A percentile compares a stretch with the other conserved stretches of the same genome.
These are phyloP conservation scores for Conistra vaccinii DNA, from an alignment of 2,888 invertebrate species.

Conservation along the genomic window DNA sequence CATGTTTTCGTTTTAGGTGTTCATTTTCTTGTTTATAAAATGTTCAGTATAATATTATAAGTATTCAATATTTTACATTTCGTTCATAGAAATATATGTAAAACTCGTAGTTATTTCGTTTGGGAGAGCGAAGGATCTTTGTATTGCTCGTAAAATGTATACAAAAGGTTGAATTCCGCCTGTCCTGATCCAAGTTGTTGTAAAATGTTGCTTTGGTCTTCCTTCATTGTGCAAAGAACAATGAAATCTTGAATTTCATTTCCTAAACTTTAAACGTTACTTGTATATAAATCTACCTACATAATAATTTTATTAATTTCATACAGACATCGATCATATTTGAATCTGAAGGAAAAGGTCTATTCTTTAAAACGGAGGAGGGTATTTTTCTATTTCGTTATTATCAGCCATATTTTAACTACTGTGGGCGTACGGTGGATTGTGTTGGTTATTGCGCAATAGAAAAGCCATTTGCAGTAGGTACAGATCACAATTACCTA, in stretches of 20 bases:
- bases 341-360: neutral
- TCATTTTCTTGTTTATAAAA: neutral
- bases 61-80: neutral
- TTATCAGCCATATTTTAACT: too few species aligned
- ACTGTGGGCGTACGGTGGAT: too few species aligned
- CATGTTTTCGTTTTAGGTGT: too few species aligned
- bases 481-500: too few species aligned
- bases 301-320: neutral
- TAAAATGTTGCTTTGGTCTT: slow-evolving; percentile 28
- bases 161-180: slow-evolving; percentile 32
- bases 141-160: slow-evolving; percentile 46
- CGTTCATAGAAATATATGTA: slow-evolving; percentile 7
- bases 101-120: slow-evolving; percentile 6
- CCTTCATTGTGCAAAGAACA: slow-evolving; percentile 14
- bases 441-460: too few species aligned
- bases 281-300: neutral
- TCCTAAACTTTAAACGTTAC: neutral
- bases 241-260: slow-evolving; percentile 42
- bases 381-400: too few species aligned
- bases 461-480: too few species aligned
- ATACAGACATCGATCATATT: neutral
- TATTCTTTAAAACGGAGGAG: too few species aligned
- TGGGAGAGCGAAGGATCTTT: slow-evolving; percentile 10
- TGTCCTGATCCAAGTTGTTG: slow-evolving; percentile 3
- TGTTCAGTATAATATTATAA: neutral